Evolutionary conservation across 2,888 invertebrate genomes (phyloP).

Genomic region (Chorisops tibialis): DNA sequence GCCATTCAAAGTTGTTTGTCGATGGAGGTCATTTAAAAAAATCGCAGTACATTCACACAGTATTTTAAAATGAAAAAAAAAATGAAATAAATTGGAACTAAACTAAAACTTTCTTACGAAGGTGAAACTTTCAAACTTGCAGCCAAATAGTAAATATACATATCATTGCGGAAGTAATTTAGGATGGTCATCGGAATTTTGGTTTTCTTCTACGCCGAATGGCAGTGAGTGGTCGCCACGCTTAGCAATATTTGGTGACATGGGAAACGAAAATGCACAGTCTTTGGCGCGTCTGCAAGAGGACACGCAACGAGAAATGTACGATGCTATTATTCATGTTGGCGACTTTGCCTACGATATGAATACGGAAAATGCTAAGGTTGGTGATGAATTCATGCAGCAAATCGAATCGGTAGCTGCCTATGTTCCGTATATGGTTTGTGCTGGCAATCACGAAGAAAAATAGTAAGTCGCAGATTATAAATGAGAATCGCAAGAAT

Average conservation of each 20-base stretch:
- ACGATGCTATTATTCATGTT: constrained; percentile 86
- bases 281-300: constrained; percentile 80
- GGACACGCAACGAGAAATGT: constrained; percentile 74
- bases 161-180: constrained; percentile 76
- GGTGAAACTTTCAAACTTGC: constrained; percentile 57
- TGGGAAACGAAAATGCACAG: constrained; percentile 87
- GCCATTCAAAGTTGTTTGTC: constrained; percentile 62
- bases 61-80: constrained; percentile 45
- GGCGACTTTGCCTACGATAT: constrained; percentile 96
- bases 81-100: not conserved
- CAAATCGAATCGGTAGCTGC: constrained; percentile 88
- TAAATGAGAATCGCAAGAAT: no score
- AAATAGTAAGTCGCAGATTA: constrained; percentile 62
- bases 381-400: constrained; percentile 91
- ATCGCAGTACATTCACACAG: constrained; percentile 76
- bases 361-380: constrained; percentile 72
- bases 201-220: constrained; percentile 68
- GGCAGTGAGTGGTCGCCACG: constrained; percentile 71
- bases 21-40: constrained; percentile 68
- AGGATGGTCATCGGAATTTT: constrained; percentile 81
- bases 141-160: constrained; percentile 64
- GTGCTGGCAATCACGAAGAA: constrained; percentile 89
- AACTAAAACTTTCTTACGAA: constrained; percentile 30
- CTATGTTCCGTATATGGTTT: constrained; percentile 87
- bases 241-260: constrained; percentile 87